Evolutionary conservation across 2,797 vertebrate species (phyloP).

Genomic region (Rachycentron canadum): DNA sequence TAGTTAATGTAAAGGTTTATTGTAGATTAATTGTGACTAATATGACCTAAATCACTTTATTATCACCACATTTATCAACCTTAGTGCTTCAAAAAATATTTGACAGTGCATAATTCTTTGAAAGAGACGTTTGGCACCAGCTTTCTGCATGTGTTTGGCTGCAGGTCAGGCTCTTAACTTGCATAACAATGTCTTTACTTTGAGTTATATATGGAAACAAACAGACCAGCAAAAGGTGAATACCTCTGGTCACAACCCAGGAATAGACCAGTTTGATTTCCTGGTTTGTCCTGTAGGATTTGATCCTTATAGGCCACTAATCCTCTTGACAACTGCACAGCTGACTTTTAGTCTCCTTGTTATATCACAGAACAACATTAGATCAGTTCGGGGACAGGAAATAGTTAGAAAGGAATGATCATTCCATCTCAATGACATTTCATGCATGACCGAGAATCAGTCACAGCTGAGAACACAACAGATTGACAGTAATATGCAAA

Average conservation of each 20-base stretch:
- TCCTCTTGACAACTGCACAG: slow-evolving; percentile 53
- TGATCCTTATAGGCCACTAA: slow-evolving; percentile 39
- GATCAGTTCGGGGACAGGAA: slow-evolving; percentile 17
- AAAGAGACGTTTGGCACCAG: not conserved
- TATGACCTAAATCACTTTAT: not conserved
- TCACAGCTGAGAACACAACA: not conserved
- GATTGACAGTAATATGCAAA: slow-evolving; percentile 21
- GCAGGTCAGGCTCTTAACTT: slow-evolving; percentile 7
- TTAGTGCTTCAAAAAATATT: not conserved
- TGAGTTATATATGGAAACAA: not conserved
- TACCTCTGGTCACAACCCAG: not conserved
- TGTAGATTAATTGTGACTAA: not conserved
- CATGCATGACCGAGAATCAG: slow-evolving; percentile 9
- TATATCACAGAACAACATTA: slow-evolving; percentile 39
- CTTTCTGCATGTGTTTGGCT: not conserved
- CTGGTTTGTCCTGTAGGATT: slow-evolving; percentile 45
- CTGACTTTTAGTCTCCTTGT: slow-evolving; percentile 13
- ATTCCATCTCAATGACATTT: slow-evolving; percentile 6
- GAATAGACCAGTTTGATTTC: slow-evolving; percentile 34
- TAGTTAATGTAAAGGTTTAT: not conserved
- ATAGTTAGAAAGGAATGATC: slow-evolving; percentile 7
- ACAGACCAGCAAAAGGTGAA: slow-evolving; percentile 27
- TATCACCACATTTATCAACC: not conserved
- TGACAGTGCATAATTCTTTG: not conserved
- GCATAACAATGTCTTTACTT: slow-evolving; percentile 28